phyloP scores from a whole-genome alignment of 2,888 invertebrate species.

The Tiliacea citrago region DNA sequence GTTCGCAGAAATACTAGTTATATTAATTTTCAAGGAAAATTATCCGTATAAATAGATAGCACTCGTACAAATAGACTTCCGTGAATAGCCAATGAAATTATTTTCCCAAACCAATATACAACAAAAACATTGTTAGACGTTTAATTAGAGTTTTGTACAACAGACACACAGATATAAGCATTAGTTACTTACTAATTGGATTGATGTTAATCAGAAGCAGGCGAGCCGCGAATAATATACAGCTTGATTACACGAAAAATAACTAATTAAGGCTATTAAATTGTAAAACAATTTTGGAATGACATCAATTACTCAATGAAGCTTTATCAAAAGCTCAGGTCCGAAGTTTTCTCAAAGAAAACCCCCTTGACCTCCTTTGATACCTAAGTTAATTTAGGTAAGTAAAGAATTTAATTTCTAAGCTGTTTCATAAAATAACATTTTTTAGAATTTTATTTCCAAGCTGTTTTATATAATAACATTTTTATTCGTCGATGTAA shows the following conservation, averaged over 20 bases:
- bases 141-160: slow-evolving; percentile 47
- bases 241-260: slow-evolving; percentile 3
- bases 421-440: background rate
- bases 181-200: slow-evolving; percentile 50
- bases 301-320: background rate
- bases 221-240: slow-evolving; percentile 21
- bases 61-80: slow-evolving; percentile 11
- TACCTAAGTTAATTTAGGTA: background rate
- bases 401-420: background rate
- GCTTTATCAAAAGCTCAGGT: background rate
- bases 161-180: slow-evolving; percentile 9
- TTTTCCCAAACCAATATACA: slow-evolving; percentile 13
- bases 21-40: background rate
- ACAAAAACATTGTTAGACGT: slow-evolving; percentile 34
- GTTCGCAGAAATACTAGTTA: too few species aligned
- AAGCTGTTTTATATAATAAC: background rate
- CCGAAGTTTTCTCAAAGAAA: background rate
- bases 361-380: background rate
- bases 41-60: background rate
- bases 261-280: background rate
- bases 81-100: slow-evolving; percentile 23
- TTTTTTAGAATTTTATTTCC: background rate
- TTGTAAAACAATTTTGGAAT: background rate
- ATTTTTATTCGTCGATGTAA: background rate
- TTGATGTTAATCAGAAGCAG: slow-evolving; percentile 50